Evolutionary conservation across 2,113 vertebrate species (phyloP).

Genomic region (Alouatta palliata): DNA sequence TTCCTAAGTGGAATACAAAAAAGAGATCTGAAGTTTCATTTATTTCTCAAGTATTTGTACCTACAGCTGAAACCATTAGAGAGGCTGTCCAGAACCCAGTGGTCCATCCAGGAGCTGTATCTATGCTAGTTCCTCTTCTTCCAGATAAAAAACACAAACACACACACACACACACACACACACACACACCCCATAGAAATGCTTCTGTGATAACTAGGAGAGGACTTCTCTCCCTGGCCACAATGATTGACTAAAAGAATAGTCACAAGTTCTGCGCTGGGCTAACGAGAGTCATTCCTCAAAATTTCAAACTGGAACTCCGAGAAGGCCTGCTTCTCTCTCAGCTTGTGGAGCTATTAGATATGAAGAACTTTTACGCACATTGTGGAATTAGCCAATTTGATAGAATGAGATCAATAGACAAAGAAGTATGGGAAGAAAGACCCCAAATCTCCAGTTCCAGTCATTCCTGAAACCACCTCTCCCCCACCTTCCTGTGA

Average conservation of each 20-base stretch:
- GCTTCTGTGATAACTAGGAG: background rate
- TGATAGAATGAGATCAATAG: conserved; percentile 18
- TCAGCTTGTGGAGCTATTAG: background rate
- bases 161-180: background rate
- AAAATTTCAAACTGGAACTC: background rate
- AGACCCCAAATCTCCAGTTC: background rate
- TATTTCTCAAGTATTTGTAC: background rate
- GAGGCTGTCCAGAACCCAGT: background rate
- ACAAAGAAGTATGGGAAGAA: background rate
- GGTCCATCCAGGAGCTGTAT: background rate
- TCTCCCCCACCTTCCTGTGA: background rate
- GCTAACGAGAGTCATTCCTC: background rate
- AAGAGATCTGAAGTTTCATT: background rate
- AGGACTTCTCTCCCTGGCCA: background rate
- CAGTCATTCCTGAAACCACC: background rate
- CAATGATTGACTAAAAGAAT: background rate
- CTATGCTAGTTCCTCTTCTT: background rate
- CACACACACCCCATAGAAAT: background rate
- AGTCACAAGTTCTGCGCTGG: background rate
- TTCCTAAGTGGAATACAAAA: background rate
- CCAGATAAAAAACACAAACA: background rate
- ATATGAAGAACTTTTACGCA: background rate
- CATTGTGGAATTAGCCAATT: background rate
- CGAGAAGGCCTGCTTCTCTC: background rate
- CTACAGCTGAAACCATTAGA: background rate